These are phyloP conservation scores for Phymastichus coffea DNA, from an alignment of 1,140 invertebrate genomes.

Conservation along the genomic window DNA sequence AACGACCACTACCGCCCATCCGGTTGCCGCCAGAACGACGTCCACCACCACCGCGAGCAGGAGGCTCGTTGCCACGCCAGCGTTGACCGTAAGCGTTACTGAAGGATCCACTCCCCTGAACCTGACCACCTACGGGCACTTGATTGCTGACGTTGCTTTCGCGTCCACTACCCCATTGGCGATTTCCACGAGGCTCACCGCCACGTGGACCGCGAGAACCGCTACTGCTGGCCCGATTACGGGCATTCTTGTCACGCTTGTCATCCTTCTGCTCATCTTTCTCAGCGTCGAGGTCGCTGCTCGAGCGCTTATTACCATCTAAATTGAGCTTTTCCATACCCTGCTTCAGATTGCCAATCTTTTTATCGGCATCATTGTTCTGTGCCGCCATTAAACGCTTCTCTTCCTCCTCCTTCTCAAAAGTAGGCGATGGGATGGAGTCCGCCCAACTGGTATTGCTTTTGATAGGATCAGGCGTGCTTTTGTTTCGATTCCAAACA, in stretches of 20 bases:
- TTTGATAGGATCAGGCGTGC: slow-evolving; percentile 32
- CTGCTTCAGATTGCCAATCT: slow-evolving; percentile 40
- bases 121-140: slow-evolving; percentile 32
- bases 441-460: slow-evolving; percentile 55
- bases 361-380: slow-evolving; percentile 35
- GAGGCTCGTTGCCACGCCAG: slow-evolving; percentile 46
- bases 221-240: slow-evolving; percentile 44
- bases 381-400: slow-evolving; percentile 29
- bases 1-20: slow-evolving; percentile 41
- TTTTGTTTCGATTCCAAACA: slow-evolving; percentile 44
- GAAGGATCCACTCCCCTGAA: slow-evolving; percentile 38
- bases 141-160: slow-evolving; percentile 7
- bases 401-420: slow-evolving; percentile 54
- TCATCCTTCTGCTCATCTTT: slow-evolving; percentile 41
- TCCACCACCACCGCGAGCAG: slow-evolving; percentile 40
- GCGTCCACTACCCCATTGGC: slow-evolving; percentile 39
- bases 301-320: slow-evolving; percentile 28
- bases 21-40: slow-evolving; percentile 30
- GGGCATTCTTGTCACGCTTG: slow-evolving; percentile 49
- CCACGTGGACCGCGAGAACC: slow-evolving; percentile 39
- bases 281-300: slow-evolving; percentile 8
- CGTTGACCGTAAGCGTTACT: slow-evolving; percentile 45
- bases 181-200: slow-evolving; percentile 38
- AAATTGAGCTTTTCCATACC: slow-evolving; percentile 45
- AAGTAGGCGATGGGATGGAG: slow-evolving; percentile 52